Base-by-base conservation (phyloP, 2,888 invertebrate species). In the Spilarctia lutea region DNA sequence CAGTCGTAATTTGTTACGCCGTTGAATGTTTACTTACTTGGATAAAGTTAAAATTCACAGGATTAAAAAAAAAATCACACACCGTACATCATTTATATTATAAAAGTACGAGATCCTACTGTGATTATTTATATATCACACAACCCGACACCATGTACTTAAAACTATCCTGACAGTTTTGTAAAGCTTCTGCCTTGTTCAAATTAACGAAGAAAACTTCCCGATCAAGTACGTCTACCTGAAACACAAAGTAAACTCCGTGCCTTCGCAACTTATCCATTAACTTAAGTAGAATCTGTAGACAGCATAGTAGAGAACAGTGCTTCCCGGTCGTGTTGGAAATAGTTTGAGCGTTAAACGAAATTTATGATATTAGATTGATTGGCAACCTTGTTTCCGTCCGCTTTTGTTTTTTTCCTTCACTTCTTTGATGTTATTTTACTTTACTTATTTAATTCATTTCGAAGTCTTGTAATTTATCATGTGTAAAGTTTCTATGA, bases 271-370 rank as follows among this genome's bases (percentile, higher is more conserved):
- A 96, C 95, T 96, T 96, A 94, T 94, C 96, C 95, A 96, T 95
- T 96, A 96, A 94, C 91, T 95, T 94, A 93, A 96, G 95, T 96
- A 95, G 94, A 94, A 95, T 95, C 94, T 94, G 95, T 95, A 95
- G 95, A 95, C 93, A 93, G 93, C 93, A 91, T 63, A 86, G 88
- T 87, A 90, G 92, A 92, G 92, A 91, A 92, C 91, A 92, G 92
- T 91, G 90, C 89, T 89, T 91, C 81, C 86, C 83, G 88, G 82
- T 87, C 86, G 88, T 86, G 85, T 88, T 88, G 87, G 89, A 86
- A 86, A 88, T 91, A 94, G 92, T 93, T 94, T 90, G 88, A 91
- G 90, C 92, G 90, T 90, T 92, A 91, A 92, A 89, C 88, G 78
- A 89, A 91, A 94, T 93, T 93, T 93, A 93, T 93, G 91, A 92